Base-by-base conservation (phyloP, 2,888 invertebrate species). In the Phyto melanocephala region DNA sequence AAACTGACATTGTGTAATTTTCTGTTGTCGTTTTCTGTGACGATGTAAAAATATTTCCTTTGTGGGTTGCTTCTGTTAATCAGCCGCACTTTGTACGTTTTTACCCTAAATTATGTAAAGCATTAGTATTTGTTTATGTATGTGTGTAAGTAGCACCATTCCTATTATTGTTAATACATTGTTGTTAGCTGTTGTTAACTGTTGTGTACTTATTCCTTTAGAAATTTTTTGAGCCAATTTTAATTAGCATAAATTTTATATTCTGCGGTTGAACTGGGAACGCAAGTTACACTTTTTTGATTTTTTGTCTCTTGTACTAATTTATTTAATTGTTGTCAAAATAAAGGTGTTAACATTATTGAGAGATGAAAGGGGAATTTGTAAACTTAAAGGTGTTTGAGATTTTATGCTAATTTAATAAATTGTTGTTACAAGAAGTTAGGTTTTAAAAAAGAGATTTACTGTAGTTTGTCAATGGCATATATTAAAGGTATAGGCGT, bases 211-310 rank as follows among this genome's bases (percentile, higher is more conserved):
- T 2, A 17, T 15, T 15, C 11, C 20, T 3, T 22, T 17, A n/a
- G 13, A 5, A 56, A 33, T 42, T 3, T 56, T 68, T 17, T 4
- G n/a, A 52, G 60, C 40, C 28, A 52, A 37, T 72, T 60, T 62
- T 52, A 47, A 72, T 72, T 72, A 72, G 40, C 50, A 62, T 40
- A 50, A 62, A 72, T 62, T 72, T 62, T 7, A 15, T 13, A 37
- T 40, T 17, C 50, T 72, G n/a, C 40, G n/a, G 10, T 56, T 33
- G 10, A 54, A 17, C 15, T 5, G 37, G n/a, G n/a, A 50, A 37
- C 10, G 24, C 15, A 13, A 24, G 4, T 24, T 5, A 47, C 37
- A 52, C 50, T 58, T 72, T 22, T 10, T 1, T 6, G 4, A n/a
- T 50, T 47, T 45, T 15, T 33, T 17, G 13, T 33, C 15, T 28